Evolutionary conservation across 2,797 vertebrate species (phyloP).

Genomic region (Hoplostethus atlanticus): DNA sequence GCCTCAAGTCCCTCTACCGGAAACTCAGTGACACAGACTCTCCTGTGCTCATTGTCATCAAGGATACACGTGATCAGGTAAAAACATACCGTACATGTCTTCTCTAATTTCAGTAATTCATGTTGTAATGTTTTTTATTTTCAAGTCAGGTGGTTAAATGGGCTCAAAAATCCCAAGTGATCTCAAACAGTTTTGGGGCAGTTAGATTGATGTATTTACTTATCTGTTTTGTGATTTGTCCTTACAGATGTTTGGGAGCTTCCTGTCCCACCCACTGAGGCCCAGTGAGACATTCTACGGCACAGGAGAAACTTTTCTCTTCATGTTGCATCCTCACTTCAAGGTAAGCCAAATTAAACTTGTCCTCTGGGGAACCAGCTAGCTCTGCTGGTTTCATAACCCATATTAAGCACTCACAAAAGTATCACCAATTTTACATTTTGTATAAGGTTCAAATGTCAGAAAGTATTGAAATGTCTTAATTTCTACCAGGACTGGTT

Average conservation of each 20-base stretch:
- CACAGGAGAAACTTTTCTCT: constrained; percentile 88
- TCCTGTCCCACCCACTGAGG: constrained; percentile 85
- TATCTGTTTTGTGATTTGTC: background rate
- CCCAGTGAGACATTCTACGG: constrained; percentile 86
- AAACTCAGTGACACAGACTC: constrained; percentile 81
- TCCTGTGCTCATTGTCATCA: constrained; percentile 83
- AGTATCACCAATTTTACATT: background rate
- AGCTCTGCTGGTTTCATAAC: background rate
- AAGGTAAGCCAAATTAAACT: constrained; percentile 71
- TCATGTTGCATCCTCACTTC: constrained; percentile 86
- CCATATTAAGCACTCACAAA: background rate
- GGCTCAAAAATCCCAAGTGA: background rate
- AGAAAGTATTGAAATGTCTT: background rate
- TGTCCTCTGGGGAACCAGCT: background rate
- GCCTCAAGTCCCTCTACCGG: constrained; percentile 87
- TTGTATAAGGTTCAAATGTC: background rate
- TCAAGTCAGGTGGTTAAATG: background rate
- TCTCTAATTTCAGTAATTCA: background rate
- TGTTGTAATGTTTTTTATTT: background rate
- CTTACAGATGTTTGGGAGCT: constrained; percentile 84
- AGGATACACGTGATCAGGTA: constrained; percentile 85
- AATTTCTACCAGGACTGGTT: background rate
- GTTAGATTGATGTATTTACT: constrained; percentile 1
- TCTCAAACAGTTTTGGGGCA: background rate
- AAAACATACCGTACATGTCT: background rate